Evolutionary conservation across 2,113 vertebrate species (phyloP), one percentile per base, ranked within the genome.

Genomic region (Tychaedon coryphoeus): DNA sequence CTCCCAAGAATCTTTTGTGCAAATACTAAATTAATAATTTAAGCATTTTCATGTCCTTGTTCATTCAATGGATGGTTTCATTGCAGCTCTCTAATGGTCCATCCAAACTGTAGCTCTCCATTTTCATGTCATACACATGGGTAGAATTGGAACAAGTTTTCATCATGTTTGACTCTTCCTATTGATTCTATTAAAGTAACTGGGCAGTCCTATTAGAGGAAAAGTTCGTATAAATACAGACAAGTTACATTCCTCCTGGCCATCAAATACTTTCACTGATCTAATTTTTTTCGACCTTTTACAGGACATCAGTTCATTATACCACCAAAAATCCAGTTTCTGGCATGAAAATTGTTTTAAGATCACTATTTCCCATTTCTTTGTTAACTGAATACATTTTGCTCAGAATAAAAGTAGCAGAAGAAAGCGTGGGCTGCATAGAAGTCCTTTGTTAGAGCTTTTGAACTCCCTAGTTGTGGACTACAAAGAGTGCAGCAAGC

Each of bases 381-480:
- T 98, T 97, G 97, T 96, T 96, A 94, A 95, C 96, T 94, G 97
- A 98, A 98, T 98, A 98, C 96, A 96, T 98, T 98, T 98, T 97
- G 40, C 95, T 97, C 96, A 97, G 98, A 98, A 98, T 98, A 97
- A 98, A 98, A 98, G 98, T 98, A 92, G 74, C 85, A 96, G 95
- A 97, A 98, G 97, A 98, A 98, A 97, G 97, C 87, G 31, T 96
- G 97, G 97, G 95, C 97, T 95, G 96, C 95, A 98, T 96, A 97
- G 97, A 98, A 98, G 95, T 96, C 95, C 92, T 98, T 98, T 98
- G 98, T 98, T 97, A 97, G 95, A 96, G 97, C 98, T 98, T 98
- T 98, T 98, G 98, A 98, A 98, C 98, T 98, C 97, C 96, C 95
- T 96, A 96, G 98, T 97, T 95, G 89, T 96, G 95, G 97, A 98